phyloP scores from a whole-genome alignment of 2,797 vertebrate species.

The Ispidina lecontei region DNA sequence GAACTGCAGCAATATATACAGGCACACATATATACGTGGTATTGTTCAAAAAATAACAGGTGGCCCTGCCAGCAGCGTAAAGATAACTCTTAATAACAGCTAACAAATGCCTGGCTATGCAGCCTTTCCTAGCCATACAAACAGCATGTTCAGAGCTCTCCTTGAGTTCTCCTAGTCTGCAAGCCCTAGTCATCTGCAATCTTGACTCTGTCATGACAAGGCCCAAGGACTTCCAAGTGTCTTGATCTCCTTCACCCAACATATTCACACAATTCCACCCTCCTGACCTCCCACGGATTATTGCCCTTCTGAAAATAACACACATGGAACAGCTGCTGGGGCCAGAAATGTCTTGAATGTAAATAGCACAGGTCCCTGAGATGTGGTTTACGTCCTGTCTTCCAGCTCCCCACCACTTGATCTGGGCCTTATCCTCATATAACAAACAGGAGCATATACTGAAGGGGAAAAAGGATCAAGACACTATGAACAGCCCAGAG shows the following conservation, averaged over 20 bases:
- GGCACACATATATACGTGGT: not conserved
- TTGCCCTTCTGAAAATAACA: constrained; percentile 77
- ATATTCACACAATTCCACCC: constrained; percentile 67
- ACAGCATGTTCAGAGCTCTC: not conserved
- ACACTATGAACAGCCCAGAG: not conserved
- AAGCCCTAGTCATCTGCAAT: constrained; percentile 10
- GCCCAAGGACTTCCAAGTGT: not conserved
- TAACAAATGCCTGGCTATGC: not conserved
- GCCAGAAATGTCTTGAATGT: constrained; percentile 63
- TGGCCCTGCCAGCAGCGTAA: constrained; percentile 14
- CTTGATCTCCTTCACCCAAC: constrained; percentile 29
- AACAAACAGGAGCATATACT: not conserved
- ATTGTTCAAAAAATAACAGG: constrained; percentile 57
- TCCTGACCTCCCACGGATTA: constrained; percentile 60
- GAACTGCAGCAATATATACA: constrained; percentile 32
- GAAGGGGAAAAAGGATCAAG: not conserved
- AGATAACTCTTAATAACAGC: constrained; percentile 13
- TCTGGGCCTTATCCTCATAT: not conserved
- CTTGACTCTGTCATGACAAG: not conserved
- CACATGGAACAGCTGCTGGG: constrained; percentile 67
- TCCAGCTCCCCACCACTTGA: not conserved
- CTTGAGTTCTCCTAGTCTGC: not conserved
- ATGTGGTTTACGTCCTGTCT: not conserved
- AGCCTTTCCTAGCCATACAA: not conserved
- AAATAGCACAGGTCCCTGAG: constrained; percentile 52